Conservation (phyloP, 2,797 vertebrate species). For the Anguilla marmorata region DNA sequence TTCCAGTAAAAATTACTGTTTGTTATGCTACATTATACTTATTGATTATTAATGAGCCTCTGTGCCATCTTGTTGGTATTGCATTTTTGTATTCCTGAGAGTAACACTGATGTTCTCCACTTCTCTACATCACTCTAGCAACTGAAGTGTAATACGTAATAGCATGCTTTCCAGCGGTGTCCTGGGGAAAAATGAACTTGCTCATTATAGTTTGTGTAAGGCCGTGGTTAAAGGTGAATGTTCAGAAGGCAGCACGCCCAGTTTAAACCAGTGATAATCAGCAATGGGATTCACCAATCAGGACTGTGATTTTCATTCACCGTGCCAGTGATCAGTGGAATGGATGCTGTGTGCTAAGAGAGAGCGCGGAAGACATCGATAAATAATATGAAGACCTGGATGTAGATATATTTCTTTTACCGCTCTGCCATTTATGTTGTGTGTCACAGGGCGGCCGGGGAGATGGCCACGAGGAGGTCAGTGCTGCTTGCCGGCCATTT, state of each 20-base stretch:
- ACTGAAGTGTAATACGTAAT: conserved; percentile 3
- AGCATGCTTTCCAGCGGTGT: conserved; percentile 28
- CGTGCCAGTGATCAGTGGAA: neutral
- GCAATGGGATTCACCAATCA: neutral
- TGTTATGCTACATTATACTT: too few species aligned
- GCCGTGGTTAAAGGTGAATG: neutral
- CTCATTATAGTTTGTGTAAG: neutral
- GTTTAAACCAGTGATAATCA: neutral
- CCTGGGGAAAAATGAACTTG: neutral
- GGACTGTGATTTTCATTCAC: neutral
- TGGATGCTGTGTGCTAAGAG: neutral
- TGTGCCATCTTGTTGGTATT: too few species aligned
- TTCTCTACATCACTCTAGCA: too few species aligned
- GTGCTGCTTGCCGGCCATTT: neutral
- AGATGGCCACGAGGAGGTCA: neutral
- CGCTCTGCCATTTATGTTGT: neutral
- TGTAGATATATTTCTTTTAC: neutral
- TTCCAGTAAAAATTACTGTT: too few species aligned
- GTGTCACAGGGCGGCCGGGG: neutral
- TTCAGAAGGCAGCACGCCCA: neutral
- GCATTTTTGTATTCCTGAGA: too few species aligned
- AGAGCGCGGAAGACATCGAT: neutral
- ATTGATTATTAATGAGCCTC: too few species aligned
- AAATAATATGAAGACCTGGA: neutral
- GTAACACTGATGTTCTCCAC: too few species aligned